Conservation (phyloP, 1,140 invertebrate species). For the Sesamia nonagrioides region DNA sequence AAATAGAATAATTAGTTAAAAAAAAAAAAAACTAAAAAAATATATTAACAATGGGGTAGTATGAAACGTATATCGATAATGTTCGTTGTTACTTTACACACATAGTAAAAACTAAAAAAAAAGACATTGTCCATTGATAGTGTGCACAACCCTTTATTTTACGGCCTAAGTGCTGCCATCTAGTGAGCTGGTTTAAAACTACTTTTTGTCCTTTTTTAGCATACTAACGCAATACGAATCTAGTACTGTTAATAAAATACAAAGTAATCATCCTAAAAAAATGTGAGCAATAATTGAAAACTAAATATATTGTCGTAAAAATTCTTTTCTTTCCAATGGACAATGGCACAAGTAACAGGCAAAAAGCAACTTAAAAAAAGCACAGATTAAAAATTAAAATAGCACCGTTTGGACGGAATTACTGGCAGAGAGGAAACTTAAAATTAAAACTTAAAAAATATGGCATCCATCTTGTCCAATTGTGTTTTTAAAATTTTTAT, state of each 20-base stretch:
- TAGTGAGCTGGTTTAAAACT: not conserved
- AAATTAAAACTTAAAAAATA: conserved; percentile 53
- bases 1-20: conserved; percentile 59
- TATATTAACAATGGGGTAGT: conserved; percentile 77
- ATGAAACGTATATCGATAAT: conserved; percentile 82
- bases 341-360: conserved; percentile 32
- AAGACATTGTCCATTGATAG: conserved; percentile 40
- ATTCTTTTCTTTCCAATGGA: conserved; percentile 9
- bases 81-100: conserved; percentile 74
- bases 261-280: not conserved
- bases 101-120: conserved; percentile 49
- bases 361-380: conserved; percentile 50
- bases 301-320: not conserved
- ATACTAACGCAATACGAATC: no score
- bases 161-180: not conserved
- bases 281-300: not conserved
- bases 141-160: conserved; percentile 23
- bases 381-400: conserved; percentile 49
- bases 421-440: conserved; percentile 46
- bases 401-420: conserved; percentile 57
- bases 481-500: conserved; percentile 14
- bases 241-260: not conserved
- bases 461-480: conserved; percentile 53
- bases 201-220: not conserved
- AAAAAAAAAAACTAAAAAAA: conserved; percentile 56